Percentiles rank a stretch among this genome's conserved stretches.
These are phyloP conservation scores for Daphoenositta chrysoptera DNA, from an alignment of 2,113 vertebrate genomes.

Conservation along the genomic window DNA sequence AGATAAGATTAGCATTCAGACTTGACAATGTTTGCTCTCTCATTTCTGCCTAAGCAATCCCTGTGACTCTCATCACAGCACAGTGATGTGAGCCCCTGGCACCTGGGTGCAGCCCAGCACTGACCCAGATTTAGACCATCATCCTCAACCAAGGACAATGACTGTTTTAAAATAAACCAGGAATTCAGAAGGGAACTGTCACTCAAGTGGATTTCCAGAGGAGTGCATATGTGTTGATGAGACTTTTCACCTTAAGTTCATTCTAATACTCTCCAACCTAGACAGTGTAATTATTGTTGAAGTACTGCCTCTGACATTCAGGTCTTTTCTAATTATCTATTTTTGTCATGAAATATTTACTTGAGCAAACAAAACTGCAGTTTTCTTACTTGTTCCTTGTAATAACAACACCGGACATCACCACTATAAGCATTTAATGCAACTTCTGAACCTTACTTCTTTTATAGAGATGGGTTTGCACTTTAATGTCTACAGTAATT, in stretches of 20 bases:
- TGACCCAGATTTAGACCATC: not conserved
- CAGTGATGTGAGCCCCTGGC: not conserved
- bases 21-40: not conserved
- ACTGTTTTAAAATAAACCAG: not conserved
- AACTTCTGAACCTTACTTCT: not conserved
- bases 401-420: not conserved
- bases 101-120: not conserved
- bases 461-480: not conserved
- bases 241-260: slow-evolving; percentile 8
- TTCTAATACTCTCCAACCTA: not conserved
- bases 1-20: not conserved
- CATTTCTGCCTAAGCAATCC: not conserved
- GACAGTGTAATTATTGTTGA: not conserved
- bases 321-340: not conserved
- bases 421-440: not conserved
- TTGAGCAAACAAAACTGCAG: not conserved
- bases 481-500: not conserved
- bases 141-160: not conserved
- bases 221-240: not conserved
- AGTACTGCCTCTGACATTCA: not conserved
- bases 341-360: not conserved
- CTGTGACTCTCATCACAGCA: not conserved
- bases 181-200: not conserved
- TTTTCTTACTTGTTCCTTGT: not conserved
- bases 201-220: not conserved